Conservation (phyloP, 2,797 vertebrate species). For the Synaphobranchus kaupii region DNA sequence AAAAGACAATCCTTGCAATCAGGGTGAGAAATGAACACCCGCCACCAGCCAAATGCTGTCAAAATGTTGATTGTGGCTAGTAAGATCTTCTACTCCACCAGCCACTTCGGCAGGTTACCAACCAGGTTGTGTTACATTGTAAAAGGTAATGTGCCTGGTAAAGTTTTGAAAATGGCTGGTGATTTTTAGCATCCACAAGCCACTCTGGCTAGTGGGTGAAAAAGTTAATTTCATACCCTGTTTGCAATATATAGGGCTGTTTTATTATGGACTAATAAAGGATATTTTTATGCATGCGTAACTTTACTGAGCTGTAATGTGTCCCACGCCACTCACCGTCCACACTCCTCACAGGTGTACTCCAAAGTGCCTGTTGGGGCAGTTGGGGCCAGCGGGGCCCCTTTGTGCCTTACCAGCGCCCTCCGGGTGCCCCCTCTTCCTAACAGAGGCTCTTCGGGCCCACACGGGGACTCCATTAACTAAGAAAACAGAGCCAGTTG, state of each 20-base stretch:
- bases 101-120: too few species aligned
- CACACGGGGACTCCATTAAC: constrained; percentile 14
- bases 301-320: not conserved
- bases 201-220: too few species aligned
- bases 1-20: not conserved
- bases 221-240: too few species aligned
- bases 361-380: constrained; percentile 43
- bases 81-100: too few species aligned
- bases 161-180: too few species aligned
- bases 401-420: constrained; percentile 23
- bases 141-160: too few species aligned
- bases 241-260: too few species aligned
- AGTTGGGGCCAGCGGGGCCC: not conserved
- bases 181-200: too few species aligned
- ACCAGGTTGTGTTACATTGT: too few species aligned
- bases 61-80: too few species aligned
- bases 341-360: constrained; percentile 64
- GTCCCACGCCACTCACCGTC: constrained; percentile 55
- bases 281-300: not conserved
- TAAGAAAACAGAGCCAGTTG: not conserved
- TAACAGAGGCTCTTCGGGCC: not conserved
- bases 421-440: constrained; percentile 42
- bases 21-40: too few species aligned
- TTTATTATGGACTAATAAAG: not conserved
- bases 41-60: too few species aligned